Conservation (phyloP, 1,140 invertebrate species). For the Leptonema lineaticorne region DNA sequence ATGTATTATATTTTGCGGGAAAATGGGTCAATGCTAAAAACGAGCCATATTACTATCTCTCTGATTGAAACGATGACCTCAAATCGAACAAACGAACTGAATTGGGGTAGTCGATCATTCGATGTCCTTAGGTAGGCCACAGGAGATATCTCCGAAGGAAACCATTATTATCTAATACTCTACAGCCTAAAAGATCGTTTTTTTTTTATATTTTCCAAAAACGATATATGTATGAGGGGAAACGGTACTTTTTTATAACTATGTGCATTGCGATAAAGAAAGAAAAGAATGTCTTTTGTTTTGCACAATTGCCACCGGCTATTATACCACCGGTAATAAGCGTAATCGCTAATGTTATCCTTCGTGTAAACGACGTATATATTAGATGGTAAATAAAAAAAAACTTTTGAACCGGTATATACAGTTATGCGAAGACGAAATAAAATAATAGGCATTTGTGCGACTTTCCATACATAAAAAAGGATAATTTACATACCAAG, state of each 20-base stretch:
- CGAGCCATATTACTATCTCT: not conserved
- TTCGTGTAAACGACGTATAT: no score
- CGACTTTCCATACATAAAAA: not conserved
- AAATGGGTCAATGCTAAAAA: constrained; percentile 12
- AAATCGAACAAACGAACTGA: constrained; percentile 20
- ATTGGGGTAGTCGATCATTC: constrained; percentile 20
- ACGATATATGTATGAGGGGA: not conserved
- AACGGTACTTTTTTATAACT: no score
- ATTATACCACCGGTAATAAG: not conserved
- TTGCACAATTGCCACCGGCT: no score
- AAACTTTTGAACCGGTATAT: constrained; percentile 11
- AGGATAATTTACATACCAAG: no score
- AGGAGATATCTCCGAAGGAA: constrained; percentile 29
- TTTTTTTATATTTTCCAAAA: no score
- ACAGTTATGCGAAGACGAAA: constrained; percentile 7
- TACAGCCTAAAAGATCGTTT: not conserved
- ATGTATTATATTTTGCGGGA: not conserved
- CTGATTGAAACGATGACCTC: constrained; percentile 12
- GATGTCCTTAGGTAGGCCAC: constrained; percentile 13
- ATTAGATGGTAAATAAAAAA: no score
- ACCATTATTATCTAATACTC: constrained; percentile 17
- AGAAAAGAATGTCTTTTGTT: no score
- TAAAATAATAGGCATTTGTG: constrained; percentile 1
- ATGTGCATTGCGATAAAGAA: no score
- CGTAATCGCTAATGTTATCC: not conserved